Evolutionary conservation across 1,140 invertebrate genomes (phyloP).

Genomic region (Dinoponera quadriceps): DNA sequence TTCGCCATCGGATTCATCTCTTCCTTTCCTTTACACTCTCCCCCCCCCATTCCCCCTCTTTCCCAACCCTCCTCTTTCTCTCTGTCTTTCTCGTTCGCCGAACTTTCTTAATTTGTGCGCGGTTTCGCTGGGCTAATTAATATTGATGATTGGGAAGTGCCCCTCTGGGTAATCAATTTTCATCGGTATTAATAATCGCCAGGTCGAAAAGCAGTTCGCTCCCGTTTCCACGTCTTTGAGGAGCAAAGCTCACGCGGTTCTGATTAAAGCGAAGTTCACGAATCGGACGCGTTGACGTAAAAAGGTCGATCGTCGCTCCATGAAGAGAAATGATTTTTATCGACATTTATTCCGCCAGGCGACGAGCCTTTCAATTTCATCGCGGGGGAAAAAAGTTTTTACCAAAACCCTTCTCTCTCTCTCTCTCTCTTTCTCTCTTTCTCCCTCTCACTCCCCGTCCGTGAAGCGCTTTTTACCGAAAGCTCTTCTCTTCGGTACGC

Average conservation of each 20-base stretch:
- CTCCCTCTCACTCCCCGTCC: neutral
- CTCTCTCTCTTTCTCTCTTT: neutral
- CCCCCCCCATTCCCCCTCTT: neutral
- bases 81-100: conserved; percentile 26
- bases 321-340: conserved; percentile 58
- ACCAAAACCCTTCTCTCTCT: conserved; percentile 12
- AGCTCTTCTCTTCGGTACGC: conserved; percentile 26
- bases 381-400: conserved; percentile 38
- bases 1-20: neutral
- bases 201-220: conserved; percentile 58
- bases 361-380: conserved; percentile 48
- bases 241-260: conserved; percentile 43
- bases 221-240: conserved; percentile 66
- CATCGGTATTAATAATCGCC: conserved; percentile 79
- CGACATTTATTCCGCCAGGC: conserved; percentile 46
- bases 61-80: neutral
- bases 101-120: conserved; percentile 79
- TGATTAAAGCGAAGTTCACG: conserved; percentile 52
- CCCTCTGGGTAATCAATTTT: conserved; percentile 75
- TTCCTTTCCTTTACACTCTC: neutral
- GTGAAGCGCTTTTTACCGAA: conserved; percentile 33
- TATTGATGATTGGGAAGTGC: conserved; percentile 79
- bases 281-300: conserved; percentile 51
- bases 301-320: conserved; percentile 43
- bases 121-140: conserved; percentile 75